Evolutionary conservation across 1,140 invertebrate species (phyloP).

Genomic region (Zaprionus ghesquierei): DNA sequence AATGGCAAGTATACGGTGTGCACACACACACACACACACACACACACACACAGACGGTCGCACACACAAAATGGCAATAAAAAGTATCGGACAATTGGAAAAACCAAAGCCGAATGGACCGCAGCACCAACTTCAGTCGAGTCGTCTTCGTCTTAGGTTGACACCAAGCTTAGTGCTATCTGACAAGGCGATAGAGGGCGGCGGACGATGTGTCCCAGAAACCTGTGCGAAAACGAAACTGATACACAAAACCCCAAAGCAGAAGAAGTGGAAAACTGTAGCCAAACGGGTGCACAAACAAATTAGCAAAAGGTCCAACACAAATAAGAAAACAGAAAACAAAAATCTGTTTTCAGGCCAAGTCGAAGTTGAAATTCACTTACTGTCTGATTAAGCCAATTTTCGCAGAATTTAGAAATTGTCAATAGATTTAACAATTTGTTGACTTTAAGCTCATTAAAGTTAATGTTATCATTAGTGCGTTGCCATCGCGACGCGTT

Average conservation of each 20-base stretch:
- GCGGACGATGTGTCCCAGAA: conserved; percentile 4
- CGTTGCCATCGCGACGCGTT: not conserved
- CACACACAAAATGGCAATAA: conserved; percentile 27
- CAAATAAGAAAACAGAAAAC: conserved; percentile 53
- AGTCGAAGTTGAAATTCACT: conserved; percentile 14
- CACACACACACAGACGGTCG: not conserved
- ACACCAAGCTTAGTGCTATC: conserved; percentile 41
- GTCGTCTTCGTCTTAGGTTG: conserved; percentile 56
- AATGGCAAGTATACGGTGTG: conserved; percentile 43
- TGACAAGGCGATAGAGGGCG: no score
- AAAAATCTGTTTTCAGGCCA: not conserved
- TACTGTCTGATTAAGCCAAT: not conserved
- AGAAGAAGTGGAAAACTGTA: not conserved
- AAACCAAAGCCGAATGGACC: conserved; percentile 47
- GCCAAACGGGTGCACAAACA: conserved; percentile 64
- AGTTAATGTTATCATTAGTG: not conserved
- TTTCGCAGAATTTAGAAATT: not conserved
- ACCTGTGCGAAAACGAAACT: conserved; percentile 55
- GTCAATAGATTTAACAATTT: not conserved
- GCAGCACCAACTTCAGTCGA: conserved; percentile 45
- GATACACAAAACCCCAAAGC: conserved; percentile 23
- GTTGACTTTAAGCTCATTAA: not conserved
- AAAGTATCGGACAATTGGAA: conserved; percentile 50
- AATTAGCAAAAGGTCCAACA: conserved; percentile 74
- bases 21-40: not conserved